phyloP scores from a whole-genome alignment of 2,797 vertebrate genomes.

The Bovichtus variegatus region DNA sequence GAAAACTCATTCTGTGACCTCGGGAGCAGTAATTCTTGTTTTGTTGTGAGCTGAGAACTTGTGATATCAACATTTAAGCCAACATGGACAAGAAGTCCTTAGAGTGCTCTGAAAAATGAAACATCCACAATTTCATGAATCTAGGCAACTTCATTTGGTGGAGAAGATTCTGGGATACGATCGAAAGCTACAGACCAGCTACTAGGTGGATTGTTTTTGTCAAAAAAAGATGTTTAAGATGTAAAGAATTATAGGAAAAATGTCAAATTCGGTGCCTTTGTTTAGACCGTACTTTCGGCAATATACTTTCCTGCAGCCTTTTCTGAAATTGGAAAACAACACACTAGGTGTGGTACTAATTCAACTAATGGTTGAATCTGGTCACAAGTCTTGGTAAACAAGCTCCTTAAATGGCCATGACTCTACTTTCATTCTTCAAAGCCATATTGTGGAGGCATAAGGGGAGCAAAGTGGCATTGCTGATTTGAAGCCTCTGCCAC shows the following conservation, averaged over 20 bases:
- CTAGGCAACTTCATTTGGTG: not conserved
- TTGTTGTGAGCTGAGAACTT: constrained; percentile 12
- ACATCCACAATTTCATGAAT: not conserved
- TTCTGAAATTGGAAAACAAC: constrained; percentile 11
- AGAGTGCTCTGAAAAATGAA: not conserved
- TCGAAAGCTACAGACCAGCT: not conserved
- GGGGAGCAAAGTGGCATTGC: constrained; percentile 57
- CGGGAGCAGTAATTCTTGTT: not conserved
- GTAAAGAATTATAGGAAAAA: not conserved
- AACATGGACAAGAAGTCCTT: not conserved
- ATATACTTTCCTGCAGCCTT: not conserved
- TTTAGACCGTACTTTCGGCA: not conserved
- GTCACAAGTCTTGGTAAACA: constrained; percentile 35
- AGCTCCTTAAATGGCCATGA: constrained; percentile 28
- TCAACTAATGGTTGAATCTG: not conserved
- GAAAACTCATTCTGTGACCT: constrained; percentile 1
- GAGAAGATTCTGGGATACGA: not conserved
- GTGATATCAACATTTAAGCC: not conserved
- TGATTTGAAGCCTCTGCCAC: constrained; percentile 65
- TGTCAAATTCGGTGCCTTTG: not conserved
- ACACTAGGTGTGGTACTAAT: not conserved
- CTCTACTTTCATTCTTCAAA: constrained; percentile 70
- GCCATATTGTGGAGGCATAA: constrained; percentile 54
- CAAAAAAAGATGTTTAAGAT: not conserved
- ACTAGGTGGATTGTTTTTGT: not conserved